Evolutionary conservation across 2,113 vertebrate species (phyloP).

Genomic region (Andinoacara biseriatus): DNA sequence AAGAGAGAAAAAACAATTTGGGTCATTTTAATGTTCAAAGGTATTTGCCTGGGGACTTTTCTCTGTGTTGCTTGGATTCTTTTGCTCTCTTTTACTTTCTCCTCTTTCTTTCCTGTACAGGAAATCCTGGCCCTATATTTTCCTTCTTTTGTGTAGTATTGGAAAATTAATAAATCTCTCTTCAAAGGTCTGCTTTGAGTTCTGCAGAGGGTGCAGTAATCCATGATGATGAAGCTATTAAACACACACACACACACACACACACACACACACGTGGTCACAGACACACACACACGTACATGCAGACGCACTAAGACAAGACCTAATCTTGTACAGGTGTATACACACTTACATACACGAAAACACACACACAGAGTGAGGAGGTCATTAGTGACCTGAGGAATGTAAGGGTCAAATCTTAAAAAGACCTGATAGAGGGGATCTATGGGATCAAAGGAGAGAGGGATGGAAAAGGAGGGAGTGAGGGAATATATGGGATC

Average conservation of each 20-base stretch:
- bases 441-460: slow-evolving; percentile 74
- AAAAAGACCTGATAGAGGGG: slow-evolving; percentile 76
- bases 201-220: slow-evolving; percentile 49
- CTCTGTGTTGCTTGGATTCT: slow-evolving; percentile 22
- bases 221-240: slow-evolving; percentile 60
- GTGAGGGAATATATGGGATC: slow-evolving; percentile 58
- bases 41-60: slow-evolving; percentile 22
- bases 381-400: slow-evolving; percentile 73
- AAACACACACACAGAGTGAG: slow-evolving; percentile 22
- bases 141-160: slow-evolving; percentile 43
- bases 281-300: slow-evolving; percentile 17
- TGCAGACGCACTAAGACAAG: slow-evolving; percentile 18
- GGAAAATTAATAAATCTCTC: slow-evolving; percentile 63
- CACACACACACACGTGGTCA: background rate
- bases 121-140: slow-evolving; percentile 35
- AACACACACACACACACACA: background rate
- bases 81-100: slow-evolving; percentile 4
- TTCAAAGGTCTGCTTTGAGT: slow-evolving; percentile 53
- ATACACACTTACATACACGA: slow-evolving; percentile 45
- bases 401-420: slow-evolving; percentile 79
- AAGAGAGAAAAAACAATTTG: slow-evolving; percentile 2
- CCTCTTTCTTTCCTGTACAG: background rate
- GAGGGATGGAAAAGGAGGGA: slow-evolving; percentile 60
- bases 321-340: slow-evolving; percentile 66
- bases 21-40: slow-evolving; percentile 37